Evolutionary conservation across 2,888 invertebrate genomes (phyloP), one percentile per base, ranked within the genome.

Genomic region (Horisme vitalbata): DNA sequence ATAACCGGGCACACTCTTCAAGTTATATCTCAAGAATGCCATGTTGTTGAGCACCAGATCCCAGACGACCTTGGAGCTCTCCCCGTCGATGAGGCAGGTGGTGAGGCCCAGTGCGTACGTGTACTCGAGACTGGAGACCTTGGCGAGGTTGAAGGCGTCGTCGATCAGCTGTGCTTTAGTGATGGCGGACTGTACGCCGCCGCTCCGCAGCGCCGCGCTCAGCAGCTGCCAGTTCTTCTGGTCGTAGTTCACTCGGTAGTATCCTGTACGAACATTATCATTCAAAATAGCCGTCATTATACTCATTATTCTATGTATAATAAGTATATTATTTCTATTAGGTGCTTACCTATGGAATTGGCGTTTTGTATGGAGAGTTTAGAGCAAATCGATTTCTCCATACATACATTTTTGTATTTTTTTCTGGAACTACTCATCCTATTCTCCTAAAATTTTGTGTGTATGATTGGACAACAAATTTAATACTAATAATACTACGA

Each of bases 151-250:
- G 70, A 93, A 92, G 0, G 94, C 92, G 65, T 96, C 95, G 65
- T 95, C 94, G 5, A 96, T 89, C 0, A 95, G 79, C 67, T 95
- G 95, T 0, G 94, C 94, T 39, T 93, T 90, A 20, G 93, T 92
- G 2, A 92, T 82, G 0, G 92, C 83, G 0, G 92, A 90, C 35
- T 93, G 91, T 2, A 88, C 75, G 1, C 70, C 57, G 0, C 88
- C 92, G 2, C 91, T 83, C 13, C 89, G 88, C 0, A 93, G 65
- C 0, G 90, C 90, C 3, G 78, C 58, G 31, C 77, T 81, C 0
- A 93, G 70, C 0, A 91, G 57, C 33, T 86, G 79, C 93, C 93
- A 93, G 68, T 92, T 93, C 15, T 69, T 71, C 21, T 71, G 59
- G 61, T 93, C 93, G 68, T 93, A 93, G 69, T 93, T 93, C 0